Evolutionary conservation across 2,797 vertebrate species (phyloP).

Genomic region (Percopsis omiscomaycus): DNA sequence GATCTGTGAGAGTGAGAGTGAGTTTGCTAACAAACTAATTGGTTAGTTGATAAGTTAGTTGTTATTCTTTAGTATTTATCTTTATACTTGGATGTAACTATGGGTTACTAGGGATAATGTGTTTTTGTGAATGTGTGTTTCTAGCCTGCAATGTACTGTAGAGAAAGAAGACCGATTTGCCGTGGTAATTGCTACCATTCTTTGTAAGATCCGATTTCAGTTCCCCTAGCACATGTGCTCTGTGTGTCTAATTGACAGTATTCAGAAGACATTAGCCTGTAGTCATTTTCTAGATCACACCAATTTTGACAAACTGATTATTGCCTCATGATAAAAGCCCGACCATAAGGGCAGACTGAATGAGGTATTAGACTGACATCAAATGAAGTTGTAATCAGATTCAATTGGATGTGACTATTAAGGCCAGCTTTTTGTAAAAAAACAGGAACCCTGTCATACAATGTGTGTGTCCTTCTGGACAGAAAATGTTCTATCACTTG

Average conservation of each 20-base stretch:
- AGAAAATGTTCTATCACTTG: background rate
- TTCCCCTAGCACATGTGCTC: constrained; percentile 29
- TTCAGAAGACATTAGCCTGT: constrained; percentile 33
- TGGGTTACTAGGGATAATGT: no score
- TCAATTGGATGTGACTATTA: constrained; percentile 3
- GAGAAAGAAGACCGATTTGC: constrained; percentile 59
- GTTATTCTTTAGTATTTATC: no score
- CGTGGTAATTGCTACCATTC: constrained; percentile 70
- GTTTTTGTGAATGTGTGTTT: constrained; percentile 3
- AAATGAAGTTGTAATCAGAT: constrained; percentile 3
- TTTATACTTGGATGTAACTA: no score
- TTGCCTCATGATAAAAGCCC: constrained; percentile 13
- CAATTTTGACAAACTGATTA: constrained; percentile 14
- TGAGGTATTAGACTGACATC: background rate
- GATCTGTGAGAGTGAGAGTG: background rate
- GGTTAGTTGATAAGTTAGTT: no score
- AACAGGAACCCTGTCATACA: constrained; percentile 14
- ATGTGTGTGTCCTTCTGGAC: constrained; percentile 5
- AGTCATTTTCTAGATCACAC: constrained; percentile 26
- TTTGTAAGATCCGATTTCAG: constrained; percentile 53
- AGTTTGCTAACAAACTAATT: no score
- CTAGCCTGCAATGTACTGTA: constrained; percentile 15
- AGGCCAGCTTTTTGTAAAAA: background rate
- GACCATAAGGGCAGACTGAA: constrained; percentile 14
- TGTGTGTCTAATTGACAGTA: constrained; percentile 31